phyloP scores from a whole-genome alignment of 1,140 invertebrate species.

The Brachionus rubens region DNA sequence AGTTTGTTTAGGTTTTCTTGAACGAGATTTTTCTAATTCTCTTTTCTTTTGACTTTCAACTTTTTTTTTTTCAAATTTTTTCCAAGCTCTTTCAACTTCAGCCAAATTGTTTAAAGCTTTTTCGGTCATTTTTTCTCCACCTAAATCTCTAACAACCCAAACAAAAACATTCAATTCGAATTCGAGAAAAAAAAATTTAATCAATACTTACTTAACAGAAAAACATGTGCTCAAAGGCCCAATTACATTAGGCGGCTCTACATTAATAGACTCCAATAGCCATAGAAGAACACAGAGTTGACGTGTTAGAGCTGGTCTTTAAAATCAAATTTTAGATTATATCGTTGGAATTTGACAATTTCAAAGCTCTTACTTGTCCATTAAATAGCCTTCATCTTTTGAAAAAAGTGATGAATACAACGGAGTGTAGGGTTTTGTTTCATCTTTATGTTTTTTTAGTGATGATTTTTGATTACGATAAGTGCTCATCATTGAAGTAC shows the following conservation, averaged over 20 bases:
- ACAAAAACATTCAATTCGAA: slow-evolving; percentile 50
- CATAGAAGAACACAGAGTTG: slow-evolving; percentile 59
- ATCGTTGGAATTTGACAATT: too few species aligned
- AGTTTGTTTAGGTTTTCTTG: too few species aligned
- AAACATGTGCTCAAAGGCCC: slow-evolving; percentile 55
- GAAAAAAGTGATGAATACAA: slow-evolving; percentile 4
- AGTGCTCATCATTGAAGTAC: not conserved
- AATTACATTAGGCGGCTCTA: slow-evolving; percentile 51
- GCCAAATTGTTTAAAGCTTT: too few species aligned
- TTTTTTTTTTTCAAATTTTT: too few species aligned
- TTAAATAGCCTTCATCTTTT: not conserved
- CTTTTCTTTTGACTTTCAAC: too few species aligned
- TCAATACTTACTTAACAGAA: slow-evolving; percentile 54
- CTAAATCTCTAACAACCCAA: slow-evolving; percentile 41
- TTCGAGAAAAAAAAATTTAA: not conserved
- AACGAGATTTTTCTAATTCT: too few species aligned
- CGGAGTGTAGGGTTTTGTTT: not conserved
- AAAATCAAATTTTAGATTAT: too few species aligned
- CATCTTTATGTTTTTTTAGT: slow-evolving; percentile 30
- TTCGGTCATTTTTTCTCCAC: too few species aligned
- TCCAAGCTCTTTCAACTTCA: too few species aligned
- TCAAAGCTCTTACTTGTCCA: slow-evolving; percentile 1
- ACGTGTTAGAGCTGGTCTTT: slow-evolving; percentile 52
- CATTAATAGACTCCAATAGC: slow-evolving; percentile 58
- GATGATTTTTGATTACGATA: not conserved